Base-by-base conservation (phyloP, 2,113 vertebrate genomes). In the Brachypodius melanocephalos region DNA sequence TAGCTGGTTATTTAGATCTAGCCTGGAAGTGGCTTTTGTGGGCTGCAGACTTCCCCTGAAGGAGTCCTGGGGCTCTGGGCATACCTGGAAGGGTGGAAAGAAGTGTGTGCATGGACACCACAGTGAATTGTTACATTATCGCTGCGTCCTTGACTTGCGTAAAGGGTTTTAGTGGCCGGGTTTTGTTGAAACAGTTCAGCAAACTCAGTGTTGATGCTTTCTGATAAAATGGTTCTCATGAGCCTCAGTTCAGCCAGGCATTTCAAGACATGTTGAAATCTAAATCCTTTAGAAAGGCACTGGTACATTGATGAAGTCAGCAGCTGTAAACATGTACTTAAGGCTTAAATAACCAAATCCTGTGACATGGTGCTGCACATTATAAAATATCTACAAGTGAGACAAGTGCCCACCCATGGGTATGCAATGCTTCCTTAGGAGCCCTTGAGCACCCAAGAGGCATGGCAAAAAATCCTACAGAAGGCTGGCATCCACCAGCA, bases 301-400 rank as follows among this genome's bases (percentile, higher is more conserved):
- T 17, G 42, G 38, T 67, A 74, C 43, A 21, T 1, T 42, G 21
- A 79, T 58, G 16, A 85, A 67, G 4, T 63, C 62, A 67, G 52
- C 8, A 32, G 20, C 22, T 34, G 7, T 63, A 75, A 93, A 43
- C 7, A 6, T 0, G 5, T 54, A 29, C 31, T 73, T 86, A 65
- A 25, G 40, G 11, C 31, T 82, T 52, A 52, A 34, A 89, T 49
- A 74, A 32, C 28, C 31, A 66, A 85, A 58, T n/a, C 19, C 21
- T 65, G 17, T 62, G 51, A 32, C 0, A 0, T 34, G 34, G 11
- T 19, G 17, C 34, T 77, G 32, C 22, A 46, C 0, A 0, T 14
- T 8, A 9, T 46, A 59, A 71, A 89, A 55, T 20, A 67, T 2
- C 22, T 58, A 6, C 29, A 13, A 24, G 12, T 6, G 24, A 76